Evolutionary conservation across 1,140 invertebrate species (phyloP), one percentile per base, ranked within the genome.

Genomic region (Pachypeltis micranthus): DNA sequence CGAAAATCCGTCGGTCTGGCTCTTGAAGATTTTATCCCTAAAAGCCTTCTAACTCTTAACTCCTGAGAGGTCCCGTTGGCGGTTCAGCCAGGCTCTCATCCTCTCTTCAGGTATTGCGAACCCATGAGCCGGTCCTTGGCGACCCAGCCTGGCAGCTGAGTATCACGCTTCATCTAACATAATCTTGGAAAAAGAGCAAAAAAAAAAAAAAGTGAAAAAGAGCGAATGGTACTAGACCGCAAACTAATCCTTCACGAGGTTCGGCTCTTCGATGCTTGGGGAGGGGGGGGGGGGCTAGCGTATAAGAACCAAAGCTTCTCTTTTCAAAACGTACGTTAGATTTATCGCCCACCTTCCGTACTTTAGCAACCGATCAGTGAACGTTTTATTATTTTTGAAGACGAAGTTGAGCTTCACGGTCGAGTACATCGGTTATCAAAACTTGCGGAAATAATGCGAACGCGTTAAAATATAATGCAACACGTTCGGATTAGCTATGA

Each of bases 181-280:
- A 21, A 14, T 51, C 47, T 51, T 4, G 47, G 21, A 39, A 39
- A 39, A 39, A n/a, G n/a, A 7, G 34, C 7, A 7, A 39, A 39
- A 39, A 39, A 39, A 39, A 39, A 51, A 4, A 21, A 21, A 51
- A 70, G 26, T n/a, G 25, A 59, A 27, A 28, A 62, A 59, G 25
- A 31, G 57, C 60, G 23, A 51, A 29, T 23, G 62, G 34, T 24
- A 28, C 25, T 21, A 56, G 28, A 69, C 68, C 66, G 67, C 47
- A 21, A 51, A 10, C 21, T 51, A 51, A 51, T 51, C 47, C 47
- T 7, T 39, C 34, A 7, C n/a, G n/a, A 39, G 7, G 34, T n/a
- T n/a, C 7, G 7, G n/a, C 7, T 7, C 7, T 39, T 39, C n/a
- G 34, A 39, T 39, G 7, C n/a, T n/a, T 10, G 7, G 7, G n/a